Conservation (phyloP, 2,113 vertebrate species). For the Phylloscopus trochiloides region DNA sequence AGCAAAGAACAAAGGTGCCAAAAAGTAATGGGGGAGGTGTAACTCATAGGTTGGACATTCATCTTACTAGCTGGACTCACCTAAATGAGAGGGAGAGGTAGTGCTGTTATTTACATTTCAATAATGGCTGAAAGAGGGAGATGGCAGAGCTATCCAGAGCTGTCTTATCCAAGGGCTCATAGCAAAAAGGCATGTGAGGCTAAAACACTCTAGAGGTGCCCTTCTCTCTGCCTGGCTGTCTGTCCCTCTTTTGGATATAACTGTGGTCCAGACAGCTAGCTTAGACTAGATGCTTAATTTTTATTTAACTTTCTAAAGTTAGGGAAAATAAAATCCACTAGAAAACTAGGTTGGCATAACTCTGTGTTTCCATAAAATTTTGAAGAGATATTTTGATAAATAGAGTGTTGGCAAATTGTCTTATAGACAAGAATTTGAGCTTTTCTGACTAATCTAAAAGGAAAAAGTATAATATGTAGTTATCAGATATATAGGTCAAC, state of each 20-base stretch:
- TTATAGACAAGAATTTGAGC: not conserved
- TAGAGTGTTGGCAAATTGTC: not conserved
- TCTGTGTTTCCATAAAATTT: not conserved
- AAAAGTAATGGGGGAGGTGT: not conserved
- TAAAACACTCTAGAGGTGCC: not conserved
- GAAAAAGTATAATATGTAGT: not conserved
- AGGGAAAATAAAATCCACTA: not conserved
- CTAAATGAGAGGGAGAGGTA: not conserved
- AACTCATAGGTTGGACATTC: not conserved
- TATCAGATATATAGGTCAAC: not conserved
- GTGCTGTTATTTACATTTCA: not conserved
- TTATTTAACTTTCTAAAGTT: not conserved
- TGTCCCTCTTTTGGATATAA: not conserved
- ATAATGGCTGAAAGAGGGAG: not conserved
- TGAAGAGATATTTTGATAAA: not conserved
- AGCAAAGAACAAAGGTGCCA: not conserved
- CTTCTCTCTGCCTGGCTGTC: not conserved
- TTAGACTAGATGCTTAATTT: not conserved
- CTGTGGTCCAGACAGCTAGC: not conserved
- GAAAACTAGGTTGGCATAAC: not conserved
- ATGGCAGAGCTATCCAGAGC: not conserved
- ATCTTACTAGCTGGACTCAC: not conserved
- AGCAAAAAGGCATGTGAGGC: not conserved
- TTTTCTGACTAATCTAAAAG: not conserved
- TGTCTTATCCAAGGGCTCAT: not conserved